Base-by-base conservation (phyloP, 2,113 vertebrate genomes). In the Sprattus sprattus region DNA sequence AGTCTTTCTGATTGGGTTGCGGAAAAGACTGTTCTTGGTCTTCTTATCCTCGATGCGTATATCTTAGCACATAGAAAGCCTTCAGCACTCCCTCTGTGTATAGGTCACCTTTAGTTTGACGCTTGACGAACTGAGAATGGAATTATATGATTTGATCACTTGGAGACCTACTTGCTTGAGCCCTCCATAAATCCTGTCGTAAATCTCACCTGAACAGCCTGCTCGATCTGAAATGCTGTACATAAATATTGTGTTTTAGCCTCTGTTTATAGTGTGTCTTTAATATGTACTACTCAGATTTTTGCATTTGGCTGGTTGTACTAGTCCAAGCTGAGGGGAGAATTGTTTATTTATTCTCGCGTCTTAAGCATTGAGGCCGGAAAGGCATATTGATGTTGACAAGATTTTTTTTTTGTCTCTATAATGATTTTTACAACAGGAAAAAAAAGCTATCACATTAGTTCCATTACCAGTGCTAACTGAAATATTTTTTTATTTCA, bases 11-110 rank as follows among this genome's bases (percentile, higher is more conserved):
- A 78, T 78, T 16, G 71, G 71, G 71, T 78, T 78, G 71, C 15
- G 3, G 11, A 78, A 75, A 75, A 39, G 25, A 75, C 89, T 93
- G 92, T 90, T 90, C 90, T 89, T 89, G 90, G 89, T 86, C 86
- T 89, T 39, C 15, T 78, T 78, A 32, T 78, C 25, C 67, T 75
- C 25, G 0, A 28, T 75, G 67, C 4, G 28, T 39, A 13, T 39
- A 39, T 39, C 25, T 78, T 0, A 16, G 15, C 10, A 39, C 25
- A 28, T 16, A 78, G 28, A 28, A 39, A 78, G 71, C 71, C 32
- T 32, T 78, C 28, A 78, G 71, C 71, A 78, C 71, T 78, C 71
- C 71, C 28, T 78, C 25, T 78, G 71, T 78, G 71, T 44, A 78
- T 39, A 39, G 71, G 71, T 78, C 71, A 39, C 71, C 10, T 13